Evolutionary conservation across 2,797 vertebrate genomes (phyloP).

Genomic region (Thripadectes ignobilis): DNA sequence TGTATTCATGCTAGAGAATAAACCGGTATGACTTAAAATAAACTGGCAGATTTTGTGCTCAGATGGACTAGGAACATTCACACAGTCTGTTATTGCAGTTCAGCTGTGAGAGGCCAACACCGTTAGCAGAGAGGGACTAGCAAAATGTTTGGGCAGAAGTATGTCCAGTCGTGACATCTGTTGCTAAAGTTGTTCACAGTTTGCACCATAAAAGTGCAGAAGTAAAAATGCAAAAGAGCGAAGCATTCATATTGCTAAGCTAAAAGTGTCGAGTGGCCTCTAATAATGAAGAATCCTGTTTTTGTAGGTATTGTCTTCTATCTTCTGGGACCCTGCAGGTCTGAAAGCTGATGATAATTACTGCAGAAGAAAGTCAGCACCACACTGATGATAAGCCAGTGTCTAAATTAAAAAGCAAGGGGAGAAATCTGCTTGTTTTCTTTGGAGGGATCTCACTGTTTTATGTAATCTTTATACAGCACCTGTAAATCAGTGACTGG

Average conservation of each 20-base stretch:
- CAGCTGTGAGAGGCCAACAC: slow-evolving; percentile 36
- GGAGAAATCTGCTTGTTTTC: slow-evolving; percentile 31
- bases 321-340: background rate
- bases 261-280: background rate
- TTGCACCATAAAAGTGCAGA: background rate
- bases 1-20: background rate
- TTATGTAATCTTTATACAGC: slow-evolving; percentile 36
- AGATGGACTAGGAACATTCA: slow-evolving; percentile 45
- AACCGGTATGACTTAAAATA: background rate
- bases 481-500: slow-evolving; percentile 45
- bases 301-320: background rate
- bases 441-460: slow-evolving; percentile 39
- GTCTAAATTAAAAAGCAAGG: background rate
- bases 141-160: slow-evolving; percentile 47
- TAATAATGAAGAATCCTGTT: background rate
- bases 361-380: background rate
- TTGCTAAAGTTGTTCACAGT: background rate
- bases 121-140: background rate
- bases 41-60: slow-evolving; percentile 53
- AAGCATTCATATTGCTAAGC: background rate
- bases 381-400: background rate
- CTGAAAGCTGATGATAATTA: background rate
- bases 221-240: background rate
- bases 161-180: slow-evolving; percentile 23
- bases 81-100: slow-evolving; percentile 19